These are phyloP conservation scores for Chlorocebus sabaeus DNA, from an alignment of 2,113 vertebrate genomes.

Conservation along the genomic window DNA sequence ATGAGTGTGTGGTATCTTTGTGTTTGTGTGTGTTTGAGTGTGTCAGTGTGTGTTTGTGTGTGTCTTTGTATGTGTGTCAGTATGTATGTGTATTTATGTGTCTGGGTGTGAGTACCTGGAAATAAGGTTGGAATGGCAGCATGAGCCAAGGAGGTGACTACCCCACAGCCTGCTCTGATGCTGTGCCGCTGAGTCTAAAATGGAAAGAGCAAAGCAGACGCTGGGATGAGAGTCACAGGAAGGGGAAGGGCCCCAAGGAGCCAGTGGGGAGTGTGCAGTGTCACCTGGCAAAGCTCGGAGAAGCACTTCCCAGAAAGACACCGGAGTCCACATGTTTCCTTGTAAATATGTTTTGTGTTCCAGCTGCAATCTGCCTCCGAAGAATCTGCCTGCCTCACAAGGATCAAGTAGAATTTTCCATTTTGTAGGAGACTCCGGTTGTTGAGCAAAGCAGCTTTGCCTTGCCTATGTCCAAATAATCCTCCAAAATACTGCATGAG, in stretches of 20 bases:
- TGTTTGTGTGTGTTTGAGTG: not conserved
- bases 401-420: not conserved
- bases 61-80: no score
- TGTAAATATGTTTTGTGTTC: not conserved
- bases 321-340: not conserved
- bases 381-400: not conserved
- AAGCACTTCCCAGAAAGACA: not conserved
- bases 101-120: not conserved
- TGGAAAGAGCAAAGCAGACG: not conserved
- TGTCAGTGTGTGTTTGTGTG: not conserved
- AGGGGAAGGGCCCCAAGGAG: not conserved
- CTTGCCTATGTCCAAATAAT: not conserved
- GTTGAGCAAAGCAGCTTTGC: not conserved
- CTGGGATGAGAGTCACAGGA: not conserved
- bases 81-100: not conserved
- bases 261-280: rapidly evolving
- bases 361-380: not conserved
- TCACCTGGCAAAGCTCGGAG: not conserved
- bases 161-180: not conserved
- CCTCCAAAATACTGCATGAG: not conserved
- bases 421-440: not conserved
- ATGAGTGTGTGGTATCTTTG: no score
- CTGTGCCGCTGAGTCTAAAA: not conserved
- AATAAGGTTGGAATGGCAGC: not conserved
- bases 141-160: not conserved